Percentiles rank a stretch among this genome's conserved stretches.
Conservation (phyloP, 2,797 vertebrate genomes). For the Parotocinclus haroldoi region DNA sequence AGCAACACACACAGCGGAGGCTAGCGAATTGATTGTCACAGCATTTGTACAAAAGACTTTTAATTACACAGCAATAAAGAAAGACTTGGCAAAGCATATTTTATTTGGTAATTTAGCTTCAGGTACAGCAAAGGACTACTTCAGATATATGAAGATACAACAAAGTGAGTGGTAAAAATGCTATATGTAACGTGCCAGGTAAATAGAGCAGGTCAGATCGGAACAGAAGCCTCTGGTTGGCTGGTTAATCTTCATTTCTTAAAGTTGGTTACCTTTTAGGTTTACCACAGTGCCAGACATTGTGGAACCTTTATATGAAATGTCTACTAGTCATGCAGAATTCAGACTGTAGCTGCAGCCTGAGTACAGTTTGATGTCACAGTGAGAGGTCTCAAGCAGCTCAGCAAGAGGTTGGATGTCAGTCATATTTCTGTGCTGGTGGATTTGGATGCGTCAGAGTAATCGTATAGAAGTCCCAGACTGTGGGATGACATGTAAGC, state of each 20-base stretch:
- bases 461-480: neutral
- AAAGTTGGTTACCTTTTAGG: constrained; percentile 29
- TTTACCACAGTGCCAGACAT: constrained; percentile 46
- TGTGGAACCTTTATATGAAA: constrained; percentile 15
- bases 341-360: constrained; percentile 10
- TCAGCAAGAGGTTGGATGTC: constrained; percentile 19
- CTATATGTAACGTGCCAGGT: too few relatives aligned
- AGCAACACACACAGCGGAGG: neutral
- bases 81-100: too few relatives aligned
- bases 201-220: too few relatives aligned
- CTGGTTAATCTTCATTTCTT: neutral
- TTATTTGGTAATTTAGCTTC: too few relatives aligned
- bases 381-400: neutral
- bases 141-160: too few relatives aligned
- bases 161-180: too few relatives aligned
- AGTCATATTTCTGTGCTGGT: constrained; percentile 2
- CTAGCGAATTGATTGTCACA: too few relatives aligned
- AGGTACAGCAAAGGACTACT: too few relatives aligned
- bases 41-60: too few relatives aligned
- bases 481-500: neutral
- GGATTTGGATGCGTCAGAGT: neutral
- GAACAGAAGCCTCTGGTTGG: constrained; percentile 31
- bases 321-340: constrained; percentile 22
- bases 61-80: too few relatives aligned
- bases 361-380: constrained; percentile 9